phyloP scores from a whole-genome alignment of 2,888 invertebrate species.

The Cheilosia pagana region DNA sequence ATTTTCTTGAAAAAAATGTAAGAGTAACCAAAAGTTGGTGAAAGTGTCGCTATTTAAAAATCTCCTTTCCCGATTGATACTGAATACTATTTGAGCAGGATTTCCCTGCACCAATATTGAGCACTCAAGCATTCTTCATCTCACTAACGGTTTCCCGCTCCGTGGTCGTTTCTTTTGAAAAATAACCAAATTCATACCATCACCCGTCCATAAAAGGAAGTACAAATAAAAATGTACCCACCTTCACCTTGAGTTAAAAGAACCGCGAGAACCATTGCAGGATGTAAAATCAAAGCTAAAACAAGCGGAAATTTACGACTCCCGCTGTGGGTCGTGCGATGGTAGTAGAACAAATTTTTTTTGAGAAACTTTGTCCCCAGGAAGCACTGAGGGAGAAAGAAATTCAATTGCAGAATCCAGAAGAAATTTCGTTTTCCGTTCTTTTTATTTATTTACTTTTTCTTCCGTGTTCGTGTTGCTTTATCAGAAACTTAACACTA shows the following conservation, averaged over 20 bases:
- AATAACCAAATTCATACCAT: background rate
- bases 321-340: conserved; percentile 24
- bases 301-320: conserved; percentile 55
- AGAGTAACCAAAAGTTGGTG: too few relatives aligned
- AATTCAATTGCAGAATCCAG: conserved; percentile 67
- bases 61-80: too few relatives aligned
- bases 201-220: background rate
- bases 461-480: conserved; percentile 46
- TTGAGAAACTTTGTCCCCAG: conserved; percentile 37
- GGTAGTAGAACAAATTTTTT: conserved; percentile 25
- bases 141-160: too few relatives aligned
- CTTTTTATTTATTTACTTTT: conserved; percentile 49
- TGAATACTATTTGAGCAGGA: too few relatives aligned
- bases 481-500: conserved; percentile 58
- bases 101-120: too few relatives aligned
- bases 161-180: background rate
- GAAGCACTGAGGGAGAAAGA: conserved; percentile 42
- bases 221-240: too few relatives aligned
- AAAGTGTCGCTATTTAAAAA: too few relatives aligned
- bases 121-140: too few relatives aligned
- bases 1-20: too few relatives aligned
- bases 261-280: background rate
- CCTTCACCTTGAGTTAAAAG: background rate
- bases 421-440: conserved; percentile 24
- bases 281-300: conserved; percentile 55